A percentile compares a stretch with the other conserved stretches of the same genome.
phyloP scores from a whole-genome alignment of 2,797 vertebrate genomes.

The Silurus lanzhouensis region DNA sequence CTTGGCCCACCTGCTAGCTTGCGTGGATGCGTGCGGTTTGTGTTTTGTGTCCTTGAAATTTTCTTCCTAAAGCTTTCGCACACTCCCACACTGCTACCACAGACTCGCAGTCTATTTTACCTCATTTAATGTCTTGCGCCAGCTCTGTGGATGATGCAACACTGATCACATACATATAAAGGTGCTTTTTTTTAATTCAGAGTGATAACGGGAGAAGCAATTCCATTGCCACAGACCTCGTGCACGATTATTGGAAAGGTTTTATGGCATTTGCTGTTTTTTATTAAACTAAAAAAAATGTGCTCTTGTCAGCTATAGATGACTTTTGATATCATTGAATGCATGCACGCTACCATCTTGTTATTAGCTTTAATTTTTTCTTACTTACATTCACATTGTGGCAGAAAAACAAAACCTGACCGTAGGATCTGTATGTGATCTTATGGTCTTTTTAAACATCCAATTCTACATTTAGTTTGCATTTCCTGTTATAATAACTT shows the following conservation, averaged over 20 bases:
- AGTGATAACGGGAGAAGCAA: not conserved
- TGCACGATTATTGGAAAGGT: not conserved
- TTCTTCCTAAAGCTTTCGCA: not conserved
- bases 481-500: no score
- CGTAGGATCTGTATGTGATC: no score
- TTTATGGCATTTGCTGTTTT: not conserved
- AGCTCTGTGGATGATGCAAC: not conserved
- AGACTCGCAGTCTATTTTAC: not conserved
- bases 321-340: no score
- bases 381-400: no score
- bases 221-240: not conserved
- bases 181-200: not conserved
- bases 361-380: no score
- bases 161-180: not conserved
- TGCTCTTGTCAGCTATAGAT: no score
- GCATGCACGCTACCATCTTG: no score
- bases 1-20: not conserved
- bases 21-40: no score
- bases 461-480: no score
- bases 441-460: no score
- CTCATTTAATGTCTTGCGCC: not conserved
- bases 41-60: not conserved
- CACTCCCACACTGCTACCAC: not conserved
- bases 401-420: no score
- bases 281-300: no score